Base-by-base conservation (phyloP, 2,113 vertebrate genomes). In the Macroglossus sobrinus region DNA sequence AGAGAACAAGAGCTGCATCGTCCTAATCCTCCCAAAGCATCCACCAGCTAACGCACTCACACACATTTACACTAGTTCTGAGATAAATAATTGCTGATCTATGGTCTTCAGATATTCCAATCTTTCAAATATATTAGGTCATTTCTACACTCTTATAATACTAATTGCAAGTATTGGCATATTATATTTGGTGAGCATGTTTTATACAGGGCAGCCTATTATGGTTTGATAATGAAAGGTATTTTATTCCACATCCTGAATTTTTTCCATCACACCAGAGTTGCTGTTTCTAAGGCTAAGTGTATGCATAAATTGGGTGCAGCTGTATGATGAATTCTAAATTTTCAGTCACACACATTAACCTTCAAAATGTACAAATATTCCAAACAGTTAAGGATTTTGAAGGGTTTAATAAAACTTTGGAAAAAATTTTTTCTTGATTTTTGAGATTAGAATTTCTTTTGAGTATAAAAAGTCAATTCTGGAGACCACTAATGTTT, bases 371-470 rank as follows among this genome's bases (percentile, higher is more conserved):
- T 68, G 30, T 61, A 47, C 38, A 79, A 21, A 26, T 53, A 55
- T 81, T 69, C 93, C 82, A 86, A 40, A 50, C n/a, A 33, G 40
- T 80, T 74, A 75, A 82, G 50, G 61, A 71, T 80, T 71, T 33
- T 50, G 33, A 30, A 5, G 45, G 7, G 19, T 7, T 87, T 28
- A 53, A 35, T 57, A 72, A 96, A 66, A n/a, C 88, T 55, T 84
- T 53, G 13, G 19, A 28, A 66, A 45, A 28, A 11, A 57, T 81
- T 50, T 91, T 71, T 78, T 47, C 79, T 80, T 33, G 12, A 72
- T 38, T 76, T 90, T 91, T 81, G 26, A 93, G 61, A 35, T 71
- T 76, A 76, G 35, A 93, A 86, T 81, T 96, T 63, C 35, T 18
- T 80, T 85, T 75, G 40, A 45, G 7, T 61, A 19, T 7, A 68